Evolutionary conservation across 2,888 invertebrate species (phyloP).

Genomic region (Nineta flava): DNA sequence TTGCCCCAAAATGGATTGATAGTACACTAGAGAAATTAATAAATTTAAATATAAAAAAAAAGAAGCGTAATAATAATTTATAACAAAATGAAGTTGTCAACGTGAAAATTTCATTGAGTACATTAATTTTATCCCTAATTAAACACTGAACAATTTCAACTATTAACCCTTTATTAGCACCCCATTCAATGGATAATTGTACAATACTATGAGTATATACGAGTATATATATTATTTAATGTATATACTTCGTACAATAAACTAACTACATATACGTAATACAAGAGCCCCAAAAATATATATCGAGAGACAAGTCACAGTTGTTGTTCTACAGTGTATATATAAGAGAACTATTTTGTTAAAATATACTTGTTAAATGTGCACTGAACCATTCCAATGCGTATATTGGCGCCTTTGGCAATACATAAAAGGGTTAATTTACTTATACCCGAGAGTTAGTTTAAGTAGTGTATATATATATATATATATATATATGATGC

Average conservation of each 20-base stretch:
- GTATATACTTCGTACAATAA: no score
- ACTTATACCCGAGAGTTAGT: no score
- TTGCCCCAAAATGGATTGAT: no score
- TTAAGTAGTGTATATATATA: no score
- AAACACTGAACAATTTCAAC: conserved; percentile 21
- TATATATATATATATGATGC: no score
- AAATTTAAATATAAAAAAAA: not conserved
- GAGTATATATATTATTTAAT: no score
- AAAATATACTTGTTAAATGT: not conserved
- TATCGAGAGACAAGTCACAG: not conserved
- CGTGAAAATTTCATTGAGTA: not conserved
- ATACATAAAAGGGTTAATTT: conserved; percentile 1
- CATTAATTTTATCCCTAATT: conserved; percentile 30
- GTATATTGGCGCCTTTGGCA: conserved; percentile 1
- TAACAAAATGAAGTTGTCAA: not conserved
- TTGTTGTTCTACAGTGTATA: no score
- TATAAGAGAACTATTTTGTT: not conserved
- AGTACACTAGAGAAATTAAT: no score
- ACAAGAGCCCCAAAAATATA: no score
- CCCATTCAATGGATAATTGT: conserved; percentile 13
- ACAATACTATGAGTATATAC: no score
- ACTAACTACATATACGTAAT: no score
- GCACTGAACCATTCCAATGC: not conserved
- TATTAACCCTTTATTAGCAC: conserved; percentile 20
- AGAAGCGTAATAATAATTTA: not conserved